Evolutionary conservation across 2,797 vertebrate genomes (phyloP).

Genomic region (Cichlasoma orientale): DNA sequence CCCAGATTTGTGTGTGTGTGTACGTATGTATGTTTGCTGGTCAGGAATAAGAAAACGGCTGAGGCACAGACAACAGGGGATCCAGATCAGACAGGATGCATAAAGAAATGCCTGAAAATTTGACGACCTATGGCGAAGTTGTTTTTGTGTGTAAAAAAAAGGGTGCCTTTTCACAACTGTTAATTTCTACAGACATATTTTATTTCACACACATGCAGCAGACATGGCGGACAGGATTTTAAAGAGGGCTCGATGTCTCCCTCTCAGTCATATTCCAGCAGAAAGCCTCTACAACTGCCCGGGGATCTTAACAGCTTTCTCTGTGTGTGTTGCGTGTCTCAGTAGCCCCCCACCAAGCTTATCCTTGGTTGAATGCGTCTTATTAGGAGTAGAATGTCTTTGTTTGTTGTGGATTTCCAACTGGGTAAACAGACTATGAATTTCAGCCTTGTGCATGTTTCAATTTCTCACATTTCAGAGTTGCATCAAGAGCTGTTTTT

Average conservation of each 20-base stretch:
- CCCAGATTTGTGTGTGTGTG: conserved; percentile 5
- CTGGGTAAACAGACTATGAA: conserved; percentile 30
- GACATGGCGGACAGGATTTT: neutral
- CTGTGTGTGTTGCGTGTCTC: conserved; percentile 8
- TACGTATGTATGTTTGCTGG: conserved; percentile 6
- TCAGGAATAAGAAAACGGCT: neutral
- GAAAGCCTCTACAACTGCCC: conserved; percentile 40
- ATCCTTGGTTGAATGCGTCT: conserved; percentile 53
- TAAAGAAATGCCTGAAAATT: conserved; percentile 18
- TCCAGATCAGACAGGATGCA: conserved; percentile 31
- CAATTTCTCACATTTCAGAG: conserved; percentile 29
- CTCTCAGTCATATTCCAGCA: conserved; percentile 30
- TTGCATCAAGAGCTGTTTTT: conserved; percentile 28
- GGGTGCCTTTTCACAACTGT: neutral
- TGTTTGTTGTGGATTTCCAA: conserved; percentile 61
- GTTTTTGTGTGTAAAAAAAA: neutral
- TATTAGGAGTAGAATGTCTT: conserved; percentile 43
- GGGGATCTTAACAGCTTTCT: conserved; percentile 50
- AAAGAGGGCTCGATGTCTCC: conserved; percentile 33
- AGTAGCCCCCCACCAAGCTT: conserved; percentile 20
- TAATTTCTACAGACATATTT: neutral
- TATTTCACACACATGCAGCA: conserved; percentile 11
- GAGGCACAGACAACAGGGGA: conserved; percentile 19
- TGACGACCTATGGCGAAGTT: conserved; percentile 9
- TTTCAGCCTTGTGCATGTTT: neutral